Evolutionary conservation across 1,140 invertebrate genomes (phyloP), one percentile per base, ranked within the genome.

Genomic region (Leptinotarsa undecemlineata): DNA sequence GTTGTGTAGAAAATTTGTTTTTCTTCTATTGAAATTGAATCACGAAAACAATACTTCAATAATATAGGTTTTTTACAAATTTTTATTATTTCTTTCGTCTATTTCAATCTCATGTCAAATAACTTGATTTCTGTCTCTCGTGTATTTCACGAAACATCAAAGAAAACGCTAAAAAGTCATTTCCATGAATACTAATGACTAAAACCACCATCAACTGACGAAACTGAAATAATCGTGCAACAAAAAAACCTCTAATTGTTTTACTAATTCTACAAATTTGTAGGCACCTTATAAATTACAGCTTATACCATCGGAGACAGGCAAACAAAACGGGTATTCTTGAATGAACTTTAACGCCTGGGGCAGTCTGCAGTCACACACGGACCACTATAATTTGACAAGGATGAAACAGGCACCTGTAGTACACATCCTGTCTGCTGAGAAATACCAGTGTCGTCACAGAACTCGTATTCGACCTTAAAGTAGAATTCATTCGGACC

Each of bases 181-280:
- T 57, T 57, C n/a, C 2, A 57, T 57, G 51, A 57, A 57, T 57
- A 19, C 51, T 57, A 57, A 57, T 19, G 51, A 57, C 51, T 57
- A 57, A n/a, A 57, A 57, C 51, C 51, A 57, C 51, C 51, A 57
- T 57, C 51, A 57, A 57, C 51, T n/a, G 51, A 57, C 51, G 5
- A 57, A 57, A 57, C 51, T 19, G 51, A 57, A 57, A 19, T 57
- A 57, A 57, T 57, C 51, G 51, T 14, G 17, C 51, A n/a, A 57
- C 60, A 20, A 64, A 64, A 33, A 33, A 64, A n/a, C 21, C 63
- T 64, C 20, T 23, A 64, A 64, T 64, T 64, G 20, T 33, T 33
- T 23, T 33, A 64, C 63, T 64, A 64, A 64, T 64, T 64, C 63
- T 64, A 64, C 63, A 64, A 64, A 64, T 64, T 64, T 23, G 63